Base-by-base conservation (phyloP, 2,797 vertebrate genomes). In the Podarcis lilfordi region DNA sequence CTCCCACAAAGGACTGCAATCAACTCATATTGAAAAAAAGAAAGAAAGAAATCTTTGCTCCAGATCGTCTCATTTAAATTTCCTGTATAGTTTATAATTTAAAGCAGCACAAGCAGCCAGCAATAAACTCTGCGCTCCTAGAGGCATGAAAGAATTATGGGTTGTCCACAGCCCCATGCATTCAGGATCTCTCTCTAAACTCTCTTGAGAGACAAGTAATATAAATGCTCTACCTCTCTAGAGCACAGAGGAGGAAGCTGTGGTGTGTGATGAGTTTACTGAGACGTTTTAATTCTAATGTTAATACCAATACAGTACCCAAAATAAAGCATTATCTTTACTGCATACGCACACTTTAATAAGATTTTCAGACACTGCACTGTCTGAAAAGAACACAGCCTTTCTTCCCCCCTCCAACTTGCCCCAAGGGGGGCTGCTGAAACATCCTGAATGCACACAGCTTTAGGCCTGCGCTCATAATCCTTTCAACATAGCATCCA, bases 381-480 rank as follows among this genome's bases (percentile, higher is more conserved):
- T 92, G 86, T 93, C 78, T 43, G 6, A 69, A 59, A 85, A 85
- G 40, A 85, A 76, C 45, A 80, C 64, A 35, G 43, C 43, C 71
- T 32, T 32, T 72, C 27, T 88, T 37, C 4, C 3, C 35, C 32
- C 25, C 5, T 27, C 32, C 25, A 74, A 2, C 37, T 87, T 90
- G 86, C 86, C 93, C 87, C 89, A 4, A 1, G 91, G 66, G 59
- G 35, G 92, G 74, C 80, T 83, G 87, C 84, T 91, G 91, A 92
- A 93, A 92, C 89, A 95, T 94, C 94, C 92, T 91, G 89, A 93
- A 83, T 35, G 35, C 88, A 93, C 55, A 43, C 55, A 88, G 91
- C 91, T 87, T 86, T 94, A 85, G 89, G 68, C 59, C n/a, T 87
- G 55, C 89, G 91, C 89, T 95, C 91, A 0, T 95, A 95, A 96